Percentiles rank a stretch among this genome's conserved stretches.
Conservation (phyloP, 2,888 invertebrate genomes). For the Drosophila sordidula region DNA sequence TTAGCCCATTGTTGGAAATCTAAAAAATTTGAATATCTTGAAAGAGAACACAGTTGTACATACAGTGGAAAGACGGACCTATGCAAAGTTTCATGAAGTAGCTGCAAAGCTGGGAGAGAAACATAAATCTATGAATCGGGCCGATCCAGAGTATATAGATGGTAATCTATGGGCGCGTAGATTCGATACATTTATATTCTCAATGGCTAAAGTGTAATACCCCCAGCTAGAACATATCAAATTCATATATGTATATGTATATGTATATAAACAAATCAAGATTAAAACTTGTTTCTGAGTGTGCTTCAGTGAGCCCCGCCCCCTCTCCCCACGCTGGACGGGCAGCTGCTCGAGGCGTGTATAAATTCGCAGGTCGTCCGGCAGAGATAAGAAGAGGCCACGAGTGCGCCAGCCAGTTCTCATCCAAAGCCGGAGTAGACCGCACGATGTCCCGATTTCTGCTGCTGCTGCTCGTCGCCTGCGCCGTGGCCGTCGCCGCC, state of each 20-base stretch:
- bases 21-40: no score
- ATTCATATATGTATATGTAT: no score
- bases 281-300: conserved; percentile 46
- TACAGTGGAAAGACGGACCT: no score
- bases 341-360: not conserved
- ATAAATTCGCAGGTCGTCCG: conserved; percentile 22
- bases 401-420: conserved; percentile 21
- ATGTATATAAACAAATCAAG: conserved; percentile 6
- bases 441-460: conserved; percentile 14
- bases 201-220: not conserved
- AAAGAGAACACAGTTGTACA: no score
- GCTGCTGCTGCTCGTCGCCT: conserved; percentile 5
- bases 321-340: no score
- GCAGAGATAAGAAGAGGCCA: conserved; percentile 36
- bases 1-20: no score
- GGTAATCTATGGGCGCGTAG: no score
- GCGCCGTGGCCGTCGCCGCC: not conserved
- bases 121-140: no score
- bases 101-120: no score
- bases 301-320: no score
- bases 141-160: no score
- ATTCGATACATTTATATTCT: not conserved
- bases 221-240: not conserved
- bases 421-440: not conserved
- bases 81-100: no score